A percentile compares a stretch with the other conserved stretches of the same genome.
Conservation (phyloP, 2,888 invertebrate genomes). For the Drosophila siamana region DNA sequence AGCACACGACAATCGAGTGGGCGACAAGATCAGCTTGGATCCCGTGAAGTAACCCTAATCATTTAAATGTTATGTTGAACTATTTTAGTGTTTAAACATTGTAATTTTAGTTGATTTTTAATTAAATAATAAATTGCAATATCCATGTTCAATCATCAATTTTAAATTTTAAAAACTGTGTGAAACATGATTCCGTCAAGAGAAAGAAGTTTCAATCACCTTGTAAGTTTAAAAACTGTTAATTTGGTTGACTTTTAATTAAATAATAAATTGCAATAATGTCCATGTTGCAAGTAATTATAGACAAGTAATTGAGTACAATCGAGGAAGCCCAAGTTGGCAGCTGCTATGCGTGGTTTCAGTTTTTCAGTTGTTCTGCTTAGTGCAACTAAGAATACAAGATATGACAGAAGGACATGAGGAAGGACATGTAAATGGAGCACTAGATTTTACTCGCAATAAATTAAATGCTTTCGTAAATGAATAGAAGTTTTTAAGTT, state of each 20-base stretch:
- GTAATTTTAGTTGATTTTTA: slow-evolving; percentile 57
- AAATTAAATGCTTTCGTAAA: slow-evolving; percentile 69
- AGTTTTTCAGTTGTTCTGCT: slow-evolving; percentile 54
- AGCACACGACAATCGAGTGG: slow-evolving; percentile 77
- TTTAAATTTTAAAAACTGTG: slow-evolving; percentile 15
- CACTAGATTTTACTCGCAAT: slow-evolving; percentile 51
- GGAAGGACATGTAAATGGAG: slow-evolving; percentile 48
- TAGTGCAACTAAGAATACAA: slow-evolving; percentile 60
- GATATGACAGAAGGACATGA: slow-evolving; percentile 37
- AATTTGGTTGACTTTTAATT: slow-evolving; percentile 60
- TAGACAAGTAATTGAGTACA: slow-evolving; percentile 57
- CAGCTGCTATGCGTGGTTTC: slow-evolving; percentile 71
- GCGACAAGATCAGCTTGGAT: slow-evolving; percentile 75
- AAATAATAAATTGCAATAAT: slow-evolving; percentile 78
- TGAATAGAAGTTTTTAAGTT: background rate
- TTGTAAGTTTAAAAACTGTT: slow-evolving; percentile 20
- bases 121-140: slow-evolving; percentile 79
- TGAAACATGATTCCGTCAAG: slow-evolving; percentile 1
- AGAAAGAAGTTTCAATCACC: slow-evolving; percentile 36
- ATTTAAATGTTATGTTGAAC: slow-evolving; percentile 9
- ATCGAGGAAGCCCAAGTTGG: slow-evolving; percentile 72
- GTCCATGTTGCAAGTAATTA: slow-evolving; percentile 52
- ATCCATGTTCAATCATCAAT: slow-evolving; percentile 42
- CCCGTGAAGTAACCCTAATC: slow-evolving; percentile 65
- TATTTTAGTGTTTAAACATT: background rate